Evolutionary conservation across 2,888 invertebrate genomes (phyloP), one percentile per base, ranked within the genome.

Genomic region (Erynnis tages): DNA sequence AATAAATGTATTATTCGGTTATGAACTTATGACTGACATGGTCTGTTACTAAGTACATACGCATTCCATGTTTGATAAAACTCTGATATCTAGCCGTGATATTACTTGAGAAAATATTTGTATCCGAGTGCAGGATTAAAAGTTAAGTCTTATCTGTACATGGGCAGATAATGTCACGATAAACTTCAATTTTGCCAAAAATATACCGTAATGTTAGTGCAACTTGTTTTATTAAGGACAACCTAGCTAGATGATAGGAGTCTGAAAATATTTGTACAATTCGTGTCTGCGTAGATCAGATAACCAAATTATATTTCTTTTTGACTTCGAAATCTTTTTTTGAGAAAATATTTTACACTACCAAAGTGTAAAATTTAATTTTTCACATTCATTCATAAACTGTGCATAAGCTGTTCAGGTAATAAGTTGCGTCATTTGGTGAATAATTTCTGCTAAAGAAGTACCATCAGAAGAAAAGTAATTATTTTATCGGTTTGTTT

Each of bases 81-180:
- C n/a, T n/a, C 7, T 21, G 23, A 32, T 38, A 47, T 21, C 19
- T 37, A 14, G 23, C 23, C 7, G 38, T 38, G 29, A 32, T 49
- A 32, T 25, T 32, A 21, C 6, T 32, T 10, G 21, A 38, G 38
- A 35, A 49, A 41, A 50, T 43, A 27, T 43, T 35, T 50, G 41
- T 11, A 23, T 19, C 32, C 13, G 13, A 25, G 13, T 11, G 19
- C 4, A 5, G 34, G 34, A 43, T 49, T 49, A 49, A 43, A 43
- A 49, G 49, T 49, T 49, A 49, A 49, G 41, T 43, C n/a, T 32
- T 49, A 49, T 48, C 48, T 32, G 27, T 34, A 17, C 49, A 43
- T 17, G 34, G n/a, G 8, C 14, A 19, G 41, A 49, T 49, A 49
- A 27, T 19, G 41, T 27, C 41, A 32, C 11, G 41, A 41, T 49